Evolutionary conservation across 2,113 vertebrate genomes (phyloP).

Genomic region (pig (Sus scrofa)): T2T-Sscrofa CM000817.6:101738501-101739000

Average conservation of each 20-base stretch:
- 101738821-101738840: background rate
- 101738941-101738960: background rate
- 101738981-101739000: slow-evolving; percentile 75
- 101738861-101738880: background rate
- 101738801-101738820: background rate
- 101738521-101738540: background rate
- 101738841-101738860: background rate
- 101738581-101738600: background rate
- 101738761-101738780: background rate
- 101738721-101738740: background rate
- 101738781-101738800: background rate
- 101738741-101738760: background rate
- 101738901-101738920: background rate
- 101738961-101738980: background rate
- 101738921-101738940: background rate
- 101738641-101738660: background rate
- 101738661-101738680: slow-evolving; percentile 53
- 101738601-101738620: slow-evolving; percentile 57
- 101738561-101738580: background rate
- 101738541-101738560: background rate
- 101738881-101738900: background rate
- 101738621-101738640: background rate
- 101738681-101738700: background rate
- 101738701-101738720: background rate
- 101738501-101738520: background rate